Percentiles rank a stretch among this genome's conserved stretches.
Evolutionary conservation across 2,797 vertebrate species (phyloP).

Genomic region (Steatocranus sp.): DNA sequence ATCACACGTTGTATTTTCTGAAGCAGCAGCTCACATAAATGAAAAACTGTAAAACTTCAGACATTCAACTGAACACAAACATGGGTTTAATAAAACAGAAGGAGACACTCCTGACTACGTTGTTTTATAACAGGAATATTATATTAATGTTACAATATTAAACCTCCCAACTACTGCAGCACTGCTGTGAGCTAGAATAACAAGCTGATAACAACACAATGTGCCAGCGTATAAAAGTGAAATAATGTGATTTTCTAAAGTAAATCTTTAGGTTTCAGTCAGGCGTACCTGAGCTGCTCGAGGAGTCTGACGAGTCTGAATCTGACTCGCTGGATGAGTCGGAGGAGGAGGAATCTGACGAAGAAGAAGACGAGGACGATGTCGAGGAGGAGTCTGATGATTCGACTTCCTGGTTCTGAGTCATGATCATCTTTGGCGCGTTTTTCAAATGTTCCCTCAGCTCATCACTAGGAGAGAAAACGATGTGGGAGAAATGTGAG

Average conservation of each 20-base stretch:
- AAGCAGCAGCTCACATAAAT: background rate
- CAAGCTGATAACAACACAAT: background rate
- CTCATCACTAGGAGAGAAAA: slow-evolving; percentile 81
- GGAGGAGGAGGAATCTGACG: slow-evolving; percentile 80
- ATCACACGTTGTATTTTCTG: background rate
- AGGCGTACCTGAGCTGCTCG: slow-evolving; percentile 58
- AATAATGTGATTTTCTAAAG: background rate
- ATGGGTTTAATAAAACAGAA: background rate
- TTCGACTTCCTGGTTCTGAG: slow-evolving; percentile 92
- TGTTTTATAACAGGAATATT: background rate
- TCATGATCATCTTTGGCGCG: slow-evolving; percentile 95
- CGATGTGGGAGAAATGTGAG: background rate
- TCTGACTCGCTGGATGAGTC: slow-evolving; percentile 68
- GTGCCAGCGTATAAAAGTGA: background rate
- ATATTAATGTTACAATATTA: background rate
- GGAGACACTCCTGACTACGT: background rate
- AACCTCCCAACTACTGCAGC: background rate
- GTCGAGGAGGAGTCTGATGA: slow-evolving; percentile 83
- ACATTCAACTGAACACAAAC: background rate
- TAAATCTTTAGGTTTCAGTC: background rate
- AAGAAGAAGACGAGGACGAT: slow-evolving; percentile 77
- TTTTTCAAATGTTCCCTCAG: slow-evolving; percentile 96
- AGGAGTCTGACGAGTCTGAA: slow-evolving; percentile 55
- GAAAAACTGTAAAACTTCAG: background rate
- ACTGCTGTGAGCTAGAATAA: background rate